phyloP scores from a whole-genome alignment of 2,888 invertebrate species.

The Meiosimyza decipiens region DNA sequence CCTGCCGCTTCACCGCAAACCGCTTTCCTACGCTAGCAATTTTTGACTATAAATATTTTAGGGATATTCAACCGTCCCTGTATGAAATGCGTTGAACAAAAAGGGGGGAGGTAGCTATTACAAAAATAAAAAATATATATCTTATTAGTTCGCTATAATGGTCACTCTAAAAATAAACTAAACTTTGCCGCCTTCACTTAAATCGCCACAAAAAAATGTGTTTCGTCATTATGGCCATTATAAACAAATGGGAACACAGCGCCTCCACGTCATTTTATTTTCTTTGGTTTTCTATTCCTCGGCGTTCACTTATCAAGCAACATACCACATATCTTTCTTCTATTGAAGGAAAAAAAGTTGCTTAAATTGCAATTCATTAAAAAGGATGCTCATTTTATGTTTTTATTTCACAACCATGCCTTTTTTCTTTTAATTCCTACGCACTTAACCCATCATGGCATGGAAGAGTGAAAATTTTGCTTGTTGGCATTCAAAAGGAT shows the following conservation, averaged over 20 bases:
- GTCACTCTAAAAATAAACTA: not conserved
- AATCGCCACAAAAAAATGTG: not conserved
- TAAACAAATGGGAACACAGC: not conserved
- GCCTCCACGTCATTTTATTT: conserved; percentile 26
- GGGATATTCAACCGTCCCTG: too few species aligned
- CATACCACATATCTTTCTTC: too few species aligned
- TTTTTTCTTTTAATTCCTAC: conserved; percentile 30
- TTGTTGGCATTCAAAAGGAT: too few species aligned
- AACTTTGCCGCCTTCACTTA: not conserved
- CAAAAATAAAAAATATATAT: too few species aligned
- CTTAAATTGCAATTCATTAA: conserved; percentile 49
- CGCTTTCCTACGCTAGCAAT: too few species aligned
- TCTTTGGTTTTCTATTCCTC: not conserved
- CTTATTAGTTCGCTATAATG: too few species aligned
- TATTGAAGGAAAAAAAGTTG: not conserved
- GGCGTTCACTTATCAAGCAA: not conserved
- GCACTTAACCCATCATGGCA: conserved; percentile 26
- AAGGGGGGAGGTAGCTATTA: too few species aligned
- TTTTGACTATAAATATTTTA: too few species aligned
- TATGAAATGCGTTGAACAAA: too few species aligned
- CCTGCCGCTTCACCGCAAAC: too few species aligned
- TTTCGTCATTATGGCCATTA: conserved; percentile 24
- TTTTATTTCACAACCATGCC: conserved; percentile 38
- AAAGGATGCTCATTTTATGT: conserved; percentile 42
- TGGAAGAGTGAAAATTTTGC: too few species aligned